Base-by-base conservation (phyloP, 2,888 invertebrate species). In the Tetheella fluctuosa region DNA sequence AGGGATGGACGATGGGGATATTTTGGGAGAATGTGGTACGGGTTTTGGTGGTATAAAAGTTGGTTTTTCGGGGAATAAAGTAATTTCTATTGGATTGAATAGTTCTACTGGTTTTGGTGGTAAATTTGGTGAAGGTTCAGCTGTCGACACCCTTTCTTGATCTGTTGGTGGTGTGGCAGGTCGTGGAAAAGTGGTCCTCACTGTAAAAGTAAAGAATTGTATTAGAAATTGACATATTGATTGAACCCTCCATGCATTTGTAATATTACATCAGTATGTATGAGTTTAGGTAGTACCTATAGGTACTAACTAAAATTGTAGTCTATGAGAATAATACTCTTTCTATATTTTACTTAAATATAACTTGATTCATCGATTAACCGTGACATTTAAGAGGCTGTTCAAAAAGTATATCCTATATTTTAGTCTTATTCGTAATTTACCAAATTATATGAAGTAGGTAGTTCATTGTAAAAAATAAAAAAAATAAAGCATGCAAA, bases 1-100 rank as follows among this genome's bases (percentile, higher is more conserved):
- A 0, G 93, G 91, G 54, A 93, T 93, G 0, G 93, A 93, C 0
- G 93, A 93, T 4, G 92, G 93, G 0, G 93, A 90, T 64, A 93
- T 93, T 74, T 89, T 92, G 23, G 90, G 86, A 1, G 89, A 87
- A 68, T 91, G 88, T 0, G 87, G 77, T 37, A 39, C 7, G 7
- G 39, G 39, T 7, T 39, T 39, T 2, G 39, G 37, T 37, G 37
- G n/a, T 39, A 39, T 15, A 39, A 39, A 39, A n/a, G 39, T 7
- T n/a, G 39, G 80, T 67, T 85, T 89, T 48, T 90, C 90, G 57
- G 76, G 70, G 60, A 83, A 88, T 60, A 76, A 62, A 10, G 34
- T 7, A n/a, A 42, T 5, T 65, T 86, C 88, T 20, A 79, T 71
- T 0, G 81, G 65, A 65, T 79, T 88, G 62, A 71, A 83, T 0